Evolutionary conservation across 2,797 vertebrate genomes (phyloP).

Genomic region (Tarsius wallacei): DNA sequence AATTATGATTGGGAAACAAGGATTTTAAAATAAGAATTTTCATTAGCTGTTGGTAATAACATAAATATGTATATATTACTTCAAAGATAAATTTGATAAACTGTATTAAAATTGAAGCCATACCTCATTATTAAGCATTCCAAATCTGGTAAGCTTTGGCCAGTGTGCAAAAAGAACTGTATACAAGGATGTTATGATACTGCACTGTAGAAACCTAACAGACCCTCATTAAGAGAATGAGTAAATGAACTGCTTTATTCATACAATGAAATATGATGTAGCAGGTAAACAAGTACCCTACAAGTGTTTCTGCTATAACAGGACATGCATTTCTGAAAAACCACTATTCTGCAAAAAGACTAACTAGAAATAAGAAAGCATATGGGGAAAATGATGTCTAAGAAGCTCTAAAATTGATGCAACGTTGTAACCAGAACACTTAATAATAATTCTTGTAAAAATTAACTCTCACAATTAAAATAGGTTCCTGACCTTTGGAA

Average conservation of each 20-base stretch:
- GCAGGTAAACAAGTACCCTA: not conserved
- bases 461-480: not conserved
- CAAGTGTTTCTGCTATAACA: not conserved
- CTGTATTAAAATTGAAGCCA: not conserved
- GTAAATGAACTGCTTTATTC: not conserved
- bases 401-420: not conserved
- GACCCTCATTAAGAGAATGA: not conserved
- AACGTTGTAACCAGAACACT: not conserved
- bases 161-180: no score
- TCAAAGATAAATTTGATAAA: not conserved
- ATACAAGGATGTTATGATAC: not conserved
- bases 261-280: not conserved
- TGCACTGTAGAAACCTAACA: not conserved
- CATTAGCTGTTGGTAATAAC: not conserved
- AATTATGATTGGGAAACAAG: not conserved
- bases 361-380: not conserved
- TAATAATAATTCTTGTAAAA: not conserved
- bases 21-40: not conserved
- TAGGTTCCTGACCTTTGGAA: not conserved
- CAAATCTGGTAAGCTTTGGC: not conserved
- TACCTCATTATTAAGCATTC: not conserved
- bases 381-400: not conserved
- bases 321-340: not conserved
- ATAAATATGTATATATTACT: not conserved
- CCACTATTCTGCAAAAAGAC: not conserved